Base-by-base conservation (phyloP, 1,140 invertebrate species). In the Cyrtorhinus lividipennis region DNA sequence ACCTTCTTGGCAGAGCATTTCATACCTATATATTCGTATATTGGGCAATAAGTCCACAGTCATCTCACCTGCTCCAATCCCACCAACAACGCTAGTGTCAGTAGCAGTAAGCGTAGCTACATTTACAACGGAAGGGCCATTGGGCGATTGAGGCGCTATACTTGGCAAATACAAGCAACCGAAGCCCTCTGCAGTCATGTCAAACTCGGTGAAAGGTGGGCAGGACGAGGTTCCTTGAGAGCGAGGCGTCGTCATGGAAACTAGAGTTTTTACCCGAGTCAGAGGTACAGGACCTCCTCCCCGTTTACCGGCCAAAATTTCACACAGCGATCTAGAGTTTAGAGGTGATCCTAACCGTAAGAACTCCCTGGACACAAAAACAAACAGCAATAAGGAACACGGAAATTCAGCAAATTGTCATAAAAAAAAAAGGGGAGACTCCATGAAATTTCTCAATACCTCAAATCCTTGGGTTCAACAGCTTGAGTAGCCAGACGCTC, bases 181-280 rank as follows among this genome's bases (percentile, higher is more conserved):
- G 76, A 99, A 99, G 2, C 96, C 96, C 76, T 99, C 96, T 0
- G 91, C 86, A n/a, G 85, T 89, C 93, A 99, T 97, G 70, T 99
- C 94, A 71, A 99, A 89, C 73, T 99, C 96, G 12, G 98, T 92
- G 75, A 99, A 99, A 0, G 95, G 88, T 10, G 96, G 94, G 46
- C 90, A 58, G 20, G 67, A 66, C 18, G 27, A 24, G 27, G 62
- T 67, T 12, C 53, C 61, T 10, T 66, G 65, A 58, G 66, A 67
- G 68, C 90, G 83, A 0, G 93, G 95, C 0, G 95, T 98, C 8
- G 95, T 95, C 95, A 99, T 99, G 1, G 95, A 98, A 0, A 97
- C 93, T 0, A 99, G 76, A 18, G 95, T 98, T 75, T 98, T 98
- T 48, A 99, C 92, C 38, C 95, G 79, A 0, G 91, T 95, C 1